Evolutionary conservation across 2,888 invertebrate genomes (phyloP), one percentile per base, ranked within the genome.

Genomic region (Fragum whitleyi): DNA sequence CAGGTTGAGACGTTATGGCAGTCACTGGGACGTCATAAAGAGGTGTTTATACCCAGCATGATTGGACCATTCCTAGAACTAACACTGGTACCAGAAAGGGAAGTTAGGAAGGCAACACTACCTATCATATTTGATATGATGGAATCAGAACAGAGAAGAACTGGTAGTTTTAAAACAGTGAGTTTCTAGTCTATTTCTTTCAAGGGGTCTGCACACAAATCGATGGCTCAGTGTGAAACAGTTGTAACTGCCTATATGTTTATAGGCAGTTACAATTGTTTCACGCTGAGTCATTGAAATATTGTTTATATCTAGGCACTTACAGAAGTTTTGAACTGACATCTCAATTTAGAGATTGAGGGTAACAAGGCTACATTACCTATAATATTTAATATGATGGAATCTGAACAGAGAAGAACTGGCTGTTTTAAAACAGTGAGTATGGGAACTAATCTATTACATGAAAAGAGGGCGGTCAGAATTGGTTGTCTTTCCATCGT

Each of bases 91-190:
- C 97, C 97, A 0, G 97, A 98, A 91, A 96, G 96, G 51, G 97
- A 97, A 87, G 94, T 99, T 9, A 95, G 98, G 0, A 96, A 97
- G 88, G 97, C 97, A 0, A 98, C 98, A 0, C 94, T 98, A 16
- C 97, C 97, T 9, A 97, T 98, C 61, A 97, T 98, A 90, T 98
- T 97, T 90, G 97, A 98, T 89, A 97, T 99, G 96, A 98, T 99
- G 97, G 97, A 98, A 87, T 97, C 97, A 90, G 98, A 98, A 92
- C 96, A 97, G 80, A 95, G 95, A 91, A 96, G 96, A 1, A 96
- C 97, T 0, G 98, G 98, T 0, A 97, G 97, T 86, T 98, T 98
- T 88, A 96, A 97, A 78, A 96, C 97, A 93, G 95, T 95, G 19
- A 14, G 47, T 47, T 3, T n/a, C 32, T 6, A n/a, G n/a, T n/a